Percentiles rank a stretch among this genome's conserved stretches.
These are phyloP conservation scores for Pomacea canaliculata DNA, from an alignment of 2,888 invertebrate genomes.

Conservation along the genomic window DNA sequence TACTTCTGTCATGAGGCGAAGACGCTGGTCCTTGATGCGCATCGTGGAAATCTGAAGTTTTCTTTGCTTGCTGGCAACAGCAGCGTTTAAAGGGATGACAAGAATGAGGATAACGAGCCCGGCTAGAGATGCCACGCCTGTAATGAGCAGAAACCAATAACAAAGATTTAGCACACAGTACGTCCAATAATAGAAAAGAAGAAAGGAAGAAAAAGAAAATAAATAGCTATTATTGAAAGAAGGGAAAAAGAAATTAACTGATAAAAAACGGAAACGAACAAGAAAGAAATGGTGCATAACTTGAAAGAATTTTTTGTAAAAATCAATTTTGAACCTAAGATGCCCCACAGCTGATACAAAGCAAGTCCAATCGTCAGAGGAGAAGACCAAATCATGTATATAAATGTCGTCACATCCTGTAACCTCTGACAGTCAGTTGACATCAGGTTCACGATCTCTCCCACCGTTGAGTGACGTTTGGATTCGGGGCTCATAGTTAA, in stretches of 20 bases:
- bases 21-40: conserved; percentile 58
- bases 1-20: conserved; percentile 63
- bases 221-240: no score
- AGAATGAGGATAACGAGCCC: conserved; percentile 93
- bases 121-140: conserved; percentile 87
- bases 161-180: no score
- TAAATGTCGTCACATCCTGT: conserved; percentile 63
- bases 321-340: neutral
- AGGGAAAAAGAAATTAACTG: no score
- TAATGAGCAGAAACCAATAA: conserved; percentile 72
- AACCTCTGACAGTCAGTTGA: conserved; percentile 69
- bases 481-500: conserved; percentile 11
- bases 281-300: no score
- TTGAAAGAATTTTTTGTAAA: no score
- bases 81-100: conserved; percentile 76
- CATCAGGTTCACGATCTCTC: conserved; percentile 69
- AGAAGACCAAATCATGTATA: conserved; percentile 65
- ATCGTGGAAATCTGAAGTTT: conserved; percentile 61
- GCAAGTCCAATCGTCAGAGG: conserved; percentile 76
- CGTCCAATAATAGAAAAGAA: no score
- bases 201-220: no score
- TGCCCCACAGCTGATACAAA: conserved; percentile 38
- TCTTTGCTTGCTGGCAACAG: conserved; percentile 61
- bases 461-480: conserved; percentile 11
- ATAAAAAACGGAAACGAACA: no score